Percentiles rank a stretch among this genome's conserved stretches.
phyloP scores from a whole-genome alignment of 2,113 vertebrate genomes.

The Phrynosoma platyrhinos region DNA sequence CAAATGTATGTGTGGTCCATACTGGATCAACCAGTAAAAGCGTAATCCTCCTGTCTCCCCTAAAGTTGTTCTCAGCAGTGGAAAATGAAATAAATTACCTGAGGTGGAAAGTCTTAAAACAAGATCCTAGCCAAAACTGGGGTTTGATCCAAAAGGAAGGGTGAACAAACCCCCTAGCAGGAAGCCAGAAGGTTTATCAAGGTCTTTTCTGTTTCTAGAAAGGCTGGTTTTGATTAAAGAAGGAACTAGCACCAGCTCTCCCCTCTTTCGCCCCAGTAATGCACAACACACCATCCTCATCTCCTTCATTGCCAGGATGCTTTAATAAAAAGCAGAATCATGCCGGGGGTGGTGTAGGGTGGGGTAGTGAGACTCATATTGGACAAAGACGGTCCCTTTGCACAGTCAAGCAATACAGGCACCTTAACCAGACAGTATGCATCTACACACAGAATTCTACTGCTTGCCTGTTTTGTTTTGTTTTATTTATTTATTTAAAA shows the following conservation, averaged over 20 bases:
- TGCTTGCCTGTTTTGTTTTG: background rate
- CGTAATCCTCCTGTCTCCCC: slow-evolving; percentile 10
- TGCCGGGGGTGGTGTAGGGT: slow-evolving; percentile 35
- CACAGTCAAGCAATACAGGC: slow-evolving; percentile 13
- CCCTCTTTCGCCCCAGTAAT: slow-evolving; percentile 59
- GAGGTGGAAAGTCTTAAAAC: slow-evolving; percentile 38
- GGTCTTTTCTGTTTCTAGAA: slow-evolving; percentile 46
- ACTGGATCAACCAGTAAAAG: slow-evolving; percentile 28
- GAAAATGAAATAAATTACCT: slow-evolving; percentile 35
- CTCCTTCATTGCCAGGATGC: slow-evolving; percentile 53
- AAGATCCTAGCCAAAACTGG: background rate
- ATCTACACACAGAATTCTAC: slow-evolving; percentile 24
- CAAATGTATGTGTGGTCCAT: slow-evolving; percentile 7
- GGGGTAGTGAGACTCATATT: background rate
- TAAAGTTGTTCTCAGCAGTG: accelerated
- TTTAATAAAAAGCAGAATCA: slow-evolving; percentile 67
- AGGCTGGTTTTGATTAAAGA: slow-evolving; percentile 57
- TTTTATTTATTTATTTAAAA: background rate
- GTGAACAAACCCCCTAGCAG: slow-evolving; percentile 31
- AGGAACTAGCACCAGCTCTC: slow-evolving; percentile 52
- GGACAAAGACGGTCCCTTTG: slow-evolving; percentile 26
- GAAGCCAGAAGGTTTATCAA: slow-evolving; percentile 58
- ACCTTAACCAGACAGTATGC: slow-evolving; percentile 23
- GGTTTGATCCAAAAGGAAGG: slow-evolving; percentile 35
- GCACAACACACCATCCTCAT: slow-evolving; percentile 42